Evolutionary conservation across 2,113 vertebrate species (phyloP), one percentile per base, ranked within the genome.

Genomic region (Hyperopisus bebe): DNA sequence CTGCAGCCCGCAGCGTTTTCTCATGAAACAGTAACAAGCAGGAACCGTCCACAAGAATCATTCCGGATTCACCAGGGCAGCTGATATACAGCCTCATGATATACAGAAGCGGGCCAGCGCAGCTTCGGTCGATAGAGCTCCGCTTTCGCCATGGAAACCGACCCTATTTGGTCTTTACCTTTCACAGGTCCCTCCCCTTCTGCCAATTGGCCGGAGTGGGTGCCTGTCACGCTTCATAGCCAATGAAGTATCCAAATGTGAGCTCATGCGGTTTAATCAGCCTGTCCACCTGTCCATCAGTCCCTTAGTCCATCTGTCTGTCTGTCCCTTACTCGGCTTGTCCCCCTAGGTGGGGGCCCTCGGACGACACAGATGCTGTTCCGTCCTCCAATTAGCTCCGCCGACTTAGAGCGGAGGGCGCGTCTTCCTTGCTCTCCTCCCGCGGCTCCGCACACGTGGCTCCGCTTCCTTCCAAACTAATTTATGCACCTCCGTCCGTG

Each of bases 61-160:
- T 84, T 84, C 21, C 19, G 8, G 44, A 24, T 84, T 47, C 2
- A 3, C 31, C 31, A 19, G 82, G 44, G 44, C 44, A 46, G 44
- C 82, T 47, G 82, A 47, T n/a, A n/a, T 84, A 24, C 47, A 44
- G 82, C 44, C 24, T n/a, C n/a, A n/a, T n/a, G n/a, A n/a, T n/a
- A n/a, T n/a, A n/a, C n/a, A n/a, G n/a, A n/a, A n/a, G n/a, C n/a
- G n/a, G n/a, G n/a, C n/a, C n/a, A n/a, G n/a, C n/a, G n/a, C n/a
- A n/a, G n/a, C n/a, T 15, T 17, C 5, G 5, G 27, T 55, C 5
- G 31, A 35, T 39, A 35, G 85, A 53, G 48, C 48, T 11, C 50
- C 15, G 31, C 50, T 31, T 87, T 94, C 92, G 27, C 91, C 90
- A 92, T 92, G 92, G 88, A 90, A 94, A 93, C 89, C 17, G 86